These are phyloP conservation scores for Echinarachnius parma DNA, from an alignment of 53 echinoderm and acorn worm genomes.

Conservation along the genomic window DNA sequence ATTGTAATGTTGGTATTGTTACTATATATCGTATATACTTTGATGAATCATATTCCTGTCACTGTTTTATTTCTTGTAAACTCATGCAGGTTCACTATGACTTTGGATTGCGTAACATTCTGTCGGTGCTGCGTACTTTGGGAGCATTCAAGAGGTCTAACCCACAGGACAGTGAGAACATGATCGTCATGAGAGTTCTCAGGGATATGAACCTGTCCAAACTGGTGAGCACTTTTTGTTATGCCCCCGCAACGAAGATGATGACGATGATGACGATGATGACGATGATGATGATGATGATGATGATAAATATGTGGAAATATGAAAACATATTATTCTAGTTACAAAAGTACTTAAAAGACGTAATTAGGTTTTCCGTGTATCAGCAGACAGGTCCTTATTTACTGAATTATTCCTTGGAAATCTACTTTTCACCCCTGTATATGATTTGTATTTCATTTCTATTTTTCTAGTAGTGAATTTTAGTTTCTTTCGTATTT, in stretches of 20 bases:
- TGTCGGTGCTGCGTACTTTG: constrained; percentile 91
- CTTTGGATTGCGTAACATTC: constrained; percentile 97
- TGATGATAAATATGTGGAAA: background rate
- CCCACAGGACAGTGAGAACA: constrained; percentile 93
- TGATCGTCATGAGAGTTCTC: constrained; percentile 95
- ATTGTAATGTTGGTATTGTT: no score
- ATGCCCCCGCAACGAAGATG: background rate
- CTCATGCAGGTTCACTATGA: constrained; percentile 87
- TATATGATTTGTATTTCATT: no score
- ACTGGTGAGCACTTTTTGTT: constrained; percentile 55
- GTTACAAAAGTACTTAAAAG: background rate
- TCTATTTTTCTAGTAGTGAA: no score
- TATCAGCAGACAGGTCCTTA: no score
- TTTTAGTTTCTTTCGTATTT: no score
- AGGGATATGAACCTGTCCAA: constrained; percentile 99
- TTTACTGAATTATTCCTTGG: no score
- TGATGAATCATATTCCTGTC: background rate
- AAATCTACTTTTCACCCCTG: no score
- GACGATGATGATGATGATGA: background rate
- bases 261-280: background rate
- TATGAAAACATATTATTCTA: no score
- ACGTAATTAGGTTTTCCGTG: background rate
- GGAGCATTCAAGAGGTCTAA: constrained; percentile 96
- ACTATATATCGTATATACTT: no score
- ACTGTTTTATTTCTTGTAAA: background rate